These are phyloP conservation scores for Chloroclysta siterata DNA, from an alignment of 2,888 invertebrate genomes.

Conservation along the genomic window DNA sequence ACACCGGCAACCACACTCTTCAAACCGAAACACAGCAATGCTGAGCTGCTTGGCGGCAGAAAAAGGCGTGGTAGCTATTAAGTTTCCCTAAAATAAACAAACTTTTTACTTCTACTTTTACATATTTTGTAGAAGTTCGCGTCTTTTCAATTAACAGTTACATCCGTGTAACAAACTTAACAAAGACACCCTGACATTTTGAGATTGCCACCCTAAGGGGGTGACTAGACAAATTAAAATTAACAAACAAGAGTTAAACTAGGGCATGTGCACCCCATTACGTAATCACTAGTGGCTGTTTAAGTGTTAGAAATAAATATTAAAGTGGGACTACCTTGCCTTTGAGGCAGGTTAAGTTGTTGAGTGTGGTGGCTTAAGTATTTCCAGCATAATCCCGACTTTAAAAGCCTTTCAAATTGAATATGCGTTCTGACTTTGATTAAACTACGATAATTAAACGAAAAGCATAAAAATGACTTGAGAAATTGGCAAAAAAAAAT, in stretches of 20 bases:
- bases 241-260: constrained; percentile 24
- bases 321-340: neutral
- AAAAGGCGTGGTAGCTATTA: no score
- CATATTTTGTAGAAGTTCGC: no score
- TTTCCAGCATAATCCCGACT: neutral
- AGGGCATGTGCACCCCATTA: constrained; percentile 13
- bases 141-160: constrained; percentile 2
- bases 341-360: neutral
- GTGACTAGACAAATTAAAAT: constrained; percentile 30
- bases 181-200: constrained; percentile 25
- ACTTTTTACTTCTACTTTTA: no score
- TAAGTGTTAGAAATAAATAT: constrained; percentile 13
- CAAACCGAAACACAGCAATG: no score
- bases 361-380: neutral
- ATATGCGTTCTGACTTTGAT: no score
- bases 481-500: no score
- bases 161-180: constrained; percentile 15
- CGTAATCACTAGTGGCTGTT: constrained; percentile 11
- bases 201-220: constrained; percentile 13
- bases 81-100: no score
- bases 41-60: no score
- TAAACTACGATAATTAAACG: no score
- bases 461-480: no score
- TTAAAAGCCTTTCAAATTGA: no score
- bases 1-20: no score